These are phyloP conservation scores for Pagetopsis macropterus DNA, from an alignment of 2,797 vertebrate species.

Conservation along the genomic window DNA sequence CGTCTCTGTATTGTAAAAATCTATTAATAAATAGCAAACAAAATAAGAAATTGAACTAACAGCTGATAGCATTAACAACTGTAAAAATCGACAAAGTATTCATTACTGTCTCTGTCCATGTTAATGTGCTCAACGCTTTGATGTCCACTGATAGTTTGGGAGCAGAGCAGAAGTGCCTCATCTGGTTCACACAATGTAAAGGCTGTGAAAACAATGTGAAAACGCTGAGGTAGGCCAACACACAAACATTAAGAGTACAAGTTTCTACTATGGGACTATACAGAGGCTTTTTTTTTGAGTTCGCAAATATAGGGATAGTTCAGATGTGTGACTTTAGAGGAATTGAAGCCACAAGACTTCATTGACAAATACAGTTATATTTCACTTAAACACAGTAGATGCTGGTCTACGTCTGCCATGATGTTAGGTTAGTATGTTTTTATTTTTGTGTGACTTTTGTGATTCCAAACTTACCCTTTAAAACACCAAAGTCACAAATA, in stretches of 20 bases:
- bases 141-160: slow-evolving; percentile 77
- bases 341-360: neutral
- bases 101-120: neutral
- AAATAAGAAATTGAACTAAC: neutral
- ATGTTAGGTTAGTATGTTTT: too few relatives aligned
- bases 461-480: too few relatives aligned
- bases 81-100: neutral
- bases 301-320: neutral
- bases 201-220: slow-evolving; percentile 71
- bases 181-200: slow-evolving; percentile 75
- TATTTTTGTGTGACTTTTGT: too few relatives aligned
- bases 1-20: neutral
- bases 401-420: too few relatives aligned
- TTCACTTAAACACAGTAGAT: neutral
- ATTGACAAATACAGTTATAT: neutral
- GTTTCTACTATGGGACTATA: neutral
- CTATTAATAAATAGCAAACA: neutral
- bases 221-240: slow-evolving; percentile 82
- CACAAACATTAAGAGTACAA: neutral
- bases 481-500: too few relatives aligned
- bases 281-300: neutral
- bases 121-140: neutral
- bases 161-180: slow-evolving; percentile 75
- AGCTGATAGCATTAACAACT: neutral
- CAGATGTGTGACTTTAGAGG: neutral